Base-by-base conservation (phyloP, 2,888 invertebrate genomes). In the Fabriciana adippe region DNA sequence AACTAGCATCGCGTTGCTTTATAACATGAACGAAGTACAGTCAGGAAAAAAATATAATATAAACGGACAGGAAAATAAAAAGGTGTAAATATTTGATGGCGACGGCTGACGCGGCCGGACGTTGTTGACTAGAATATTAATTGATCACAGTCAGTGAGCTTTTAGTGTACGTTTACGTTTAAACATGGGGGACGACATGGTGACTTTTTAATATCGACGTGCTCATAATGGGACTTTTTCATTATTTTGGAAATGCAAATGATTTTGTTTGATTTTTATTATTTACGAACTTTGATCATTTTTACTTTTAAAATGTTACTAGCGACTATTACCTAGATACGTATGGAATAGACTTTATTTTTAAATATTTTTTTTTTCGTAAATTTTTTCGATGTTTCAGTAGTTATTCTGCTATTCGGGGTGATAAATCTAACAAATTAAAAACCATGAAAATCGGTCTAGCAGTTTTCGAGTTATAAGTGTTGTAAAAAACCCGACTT, bases 121-220 rank as follows among this genome's bases (percentile, higher is more conserved):
- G 73, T 73, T 74, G 77, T 72, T 73, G 79, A 76, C 79, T 81
- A 78, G 84, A 86, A 86, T 86, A 85, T 83, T 85, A 84, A 86
- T 85, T 79, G 79, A 75, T 73, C 70, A 69, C 71, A 74, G 70
- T 68, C 71, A 67, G 64, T 65, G 69, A 73, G 71, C 72, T 72
- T 74, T 74, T 71, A 72, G 68, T 69, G 55, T 56, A 56, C 55
- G 67, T 55, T 71, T 56, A 56, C 55, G 67, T 57, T 71, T 71
- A 67, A 68, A 65, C 63, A 57, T 54, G 55, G 56, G 50, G 63
- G 59, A 55, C 62, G 62, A 50, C 26, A 57, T 63, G 62, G 41
- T 59, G 47, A 45, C 59, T 66, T 68, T 68, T 64, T 66, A 66
- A 62, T 67, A 67, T 61, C 51, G 51, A 41, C 53, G 61, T 51